These are phyloP conservation scores for Caenorhabditis imperialis DNA, from an alignment of 2,888 invertebrate species.

Conservation along the genomic window DNA sequence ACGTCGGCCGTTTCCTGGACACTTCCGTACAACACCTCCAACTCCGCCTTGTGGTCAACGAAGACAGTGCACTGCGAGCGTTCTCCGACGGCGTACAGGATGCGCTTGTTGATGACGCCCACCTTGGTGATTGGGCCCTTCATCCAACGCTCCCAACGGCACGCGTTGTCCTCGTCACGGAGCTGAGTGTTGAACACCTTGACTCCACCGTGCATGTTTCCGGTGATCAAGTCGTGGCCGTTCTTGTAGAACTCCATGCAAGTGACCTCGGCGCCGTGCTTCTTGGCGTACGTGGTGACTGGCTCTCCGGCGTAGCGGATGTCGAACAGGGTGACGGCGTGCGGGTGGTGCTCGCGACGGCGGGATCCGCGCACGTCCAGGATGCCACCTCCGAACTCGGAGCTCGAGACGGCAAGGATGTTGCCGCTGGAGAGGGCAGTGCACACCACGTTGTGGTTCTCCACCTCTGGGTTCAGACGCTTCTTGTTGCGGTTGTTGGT, in stretches of 20 bases:
- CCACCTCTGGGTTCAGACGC: constrained; percentile 58
- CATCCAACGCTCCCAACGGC: constrained; percentile 37
- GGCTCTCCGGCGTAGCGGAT: constrained; percentile 45
- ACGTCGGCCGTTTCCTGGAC: constrained; percentile 1
- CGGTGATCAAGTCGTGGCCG: constrained; percentile 50
- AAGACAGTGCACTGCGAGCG: constrained; percentile 17
- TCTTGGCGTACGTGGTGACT: constrained; percentile 50
- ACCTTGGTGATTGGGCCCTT: constrained; percentile 35
- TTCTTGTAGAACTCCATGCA: constrained; percentile 52
- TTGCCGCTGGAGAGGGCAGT: constrained; percentile 44
- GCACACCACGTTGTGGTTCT: constrained; percentile 55
- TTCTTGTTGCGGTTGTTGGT: constrained; percentile 51
- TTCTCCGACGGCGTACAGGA: constrained; percentile 26
- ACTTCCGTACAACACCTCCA: constrained; percentile 39
- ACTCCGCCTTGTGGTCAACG: constrained; percentile 17
- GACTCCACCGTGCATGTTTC: constrained; percentile 38
- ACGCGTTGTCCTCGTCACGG: constrained; percentile 47
- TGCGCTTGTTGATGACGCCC: constrained; percentile 45
- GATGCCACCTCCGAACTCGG: constrained; percentile 50
- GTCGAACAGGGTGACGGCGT: constrained; percentile 57
- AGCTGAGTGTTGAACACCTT: constrained; percentile 16
- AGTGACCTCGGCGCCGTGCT: constrained; percentile 23
- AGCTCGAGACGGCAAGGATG: constrained; percentile 54
- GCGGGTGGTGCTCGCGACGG: constrained; percentile 30
- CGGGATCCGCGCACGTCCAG: constrained; percentile 45